Evolutionary conservation across 2,888 invertebrate species (phyloP).

Genomic region (Stenichneumon culpator): DNA sequence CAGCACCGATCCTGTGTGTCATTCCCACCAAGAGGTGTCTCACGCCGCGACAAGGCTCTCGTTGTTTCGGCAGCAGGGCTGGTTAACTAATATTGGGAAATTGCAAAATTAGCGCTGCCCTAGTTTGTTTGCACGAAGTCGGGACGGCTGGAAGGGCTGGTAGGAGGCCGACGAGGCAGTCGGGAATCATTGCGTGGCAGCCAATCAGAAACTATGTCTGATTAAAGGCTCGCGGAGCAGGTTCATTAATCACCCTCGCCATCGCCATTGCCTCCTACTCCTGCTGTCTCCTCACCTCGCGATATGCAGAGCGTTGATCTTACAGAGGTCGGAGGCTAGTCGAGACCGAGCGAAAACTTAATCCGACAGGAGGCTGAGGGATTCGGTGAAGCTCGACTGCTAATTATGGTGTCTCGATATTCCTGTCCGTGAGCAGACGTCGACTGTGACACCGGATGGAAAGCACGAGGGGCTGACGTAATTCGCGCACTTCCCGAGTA

Average conservation of each 20-base stretch:
- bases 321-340: conserved; percentile 68
- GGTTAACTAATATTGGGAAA: conserved; percentile 41
- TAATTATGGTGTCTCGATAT: conserved; percentile 61
- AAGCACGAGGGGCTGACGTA: conserved; percentile 12
- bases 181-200: conserved; percentile 61
- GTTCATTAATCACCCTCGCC: conserved; percentile 80
- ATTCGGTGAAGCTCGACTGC: conserved; percentile 30
- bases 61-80: neutral
- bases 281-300: conserved; percentile 27
- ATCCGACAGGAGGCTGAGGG: conserved; percentile 63
- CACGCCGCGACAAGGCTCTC: neutral
- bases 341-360: conserved; percentile 75
- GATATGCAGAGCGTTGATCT: conserved; percentile 76
- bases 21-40: neutral
- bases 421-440: conserved; percentile 57
- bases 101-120: conserved; percentile 35
- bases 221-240: conserved; percentile 81
- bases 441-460: conserved; percentile 9
- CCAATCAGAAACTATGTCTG: conserved; percentile 83
- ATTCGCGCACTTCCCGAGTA: conserved; percentile 24
- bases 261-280: conserved; percentile 38
- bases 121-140: conserved; percentile 53
- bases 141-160: conserved; percentile 4
- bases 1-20: neutral
- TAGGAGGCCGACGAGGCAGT: conserved; percentile 18